phyloP scores from a whole-genome alignment of 2,797 vertebrate genomes.

The Notamacropus eugenii region DNA sequence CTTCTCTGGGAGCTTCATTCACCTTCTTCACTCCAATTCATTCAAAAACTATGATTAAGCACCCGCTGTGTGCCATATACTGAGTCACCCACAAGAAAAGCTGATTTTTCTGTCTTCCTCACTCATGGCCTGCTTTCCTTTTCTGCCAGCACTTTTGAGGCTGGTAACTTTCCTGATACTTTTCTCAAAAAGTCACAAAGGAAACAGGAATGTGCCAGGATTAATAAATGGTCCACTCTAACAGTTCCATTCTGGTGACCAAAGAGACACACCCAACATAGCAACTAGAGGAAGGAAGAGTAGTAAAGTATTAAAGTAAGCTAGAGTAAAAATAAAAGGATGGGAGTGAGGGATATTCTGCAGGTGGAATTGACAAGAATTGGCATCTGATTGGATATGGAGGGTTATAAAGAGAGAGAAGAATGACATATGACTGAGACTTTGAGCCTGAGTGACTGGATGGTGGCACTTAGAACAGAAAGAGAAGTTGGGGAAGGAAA shows the following conservation, averaged over 20 bases:
- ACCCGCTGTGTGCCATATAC: not conserved
- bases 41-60: not conserved
- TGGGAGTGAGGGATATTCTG: not conserved
- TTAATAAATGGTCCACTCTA: not conserved
- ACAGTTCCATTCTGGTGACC: not conserved
- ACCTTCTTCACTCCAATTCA: not conserved
- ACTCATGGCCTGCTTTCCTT: not conserved
- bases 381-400: not conserved
- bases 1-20: not conserved
- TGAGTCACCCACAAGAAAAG: not conserved
- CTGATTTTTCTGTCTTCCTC: not conserved
- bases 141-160: not conserved
- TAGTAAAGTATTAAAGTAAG: too few relatives aligned
- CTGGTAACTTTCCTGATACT: not conserved
- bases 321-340: not conserved
- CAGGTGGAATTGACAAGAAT: not conserved
- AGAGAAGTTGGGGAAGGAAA: not conserved
- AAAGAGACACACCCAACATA: not conserved
- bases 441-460: not conserved
- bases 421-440: not conserved
- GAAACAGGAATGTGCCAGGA: not conserved
- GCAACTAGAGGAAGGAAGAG: too few relatives aligned
- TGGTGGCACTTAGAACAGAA: not conserved
- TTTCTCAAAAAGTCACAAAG: not conserved
- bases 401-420: not conserved